Base-by-base conservation (phyloP, 2,888 invertebrate genomes). In the Mycalesis mineus region DNA sequence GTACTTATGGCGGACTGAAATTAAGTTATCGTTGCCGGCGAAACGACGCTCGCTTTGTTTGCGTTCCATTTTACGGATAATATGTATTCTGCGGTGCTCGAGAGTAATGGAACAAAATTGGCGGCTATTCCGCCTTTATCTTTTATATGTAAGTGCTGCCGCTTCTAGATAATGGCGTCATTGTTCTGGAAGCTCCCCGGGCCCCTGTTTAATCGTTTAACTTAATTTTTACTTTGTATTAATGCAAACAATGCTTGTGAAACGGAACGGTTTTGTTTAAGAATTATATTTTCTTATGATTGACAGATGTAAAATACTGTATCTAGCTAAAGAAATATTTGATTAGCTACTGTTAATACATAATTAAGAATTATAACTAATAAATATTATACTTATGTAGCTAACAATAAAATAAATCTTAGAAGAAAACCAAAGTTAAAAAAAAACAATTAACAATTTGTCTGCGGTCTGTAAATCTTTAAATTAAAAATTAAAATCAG, bases 1-100 rank as follows among this genome's bases (percentile, higher is more conserved):
- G 85, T 88, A 89, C 89, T 89, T 89, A 89, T 86, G 87, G 88
- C 85, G 82, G 87, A 82, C 88, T 82, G 88, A 88, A 88, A 89
- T 88, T 89, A 89, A 87, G 88, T 89, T 89, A 89, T 89, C 87
- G 88, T 82, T 80, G 84, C 82, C 82, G 79, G 82, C 82, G 78
- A 82, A 85, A 81, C 86, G 87, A 85, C 86, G 85, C 74, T 86
- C 86, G 83, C 85, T 88, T 88, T 88, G 87, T 88, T 88, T 88
- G 87, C 86, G 81, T 87, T 85, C 85, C 87, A 84, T 87, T 87
- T 88, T 85, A 87, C 85, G 82, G 85, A 84, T 84, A 85, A 84
- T 85, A 79, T 82, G 82, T 84, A 83, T 78, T 84, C 80, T 81
- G 80, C 70, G 79, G 80, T 73, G 77, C 77, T 77, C 69, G 73